phyloP scores from a whole-genome alignment of 1,140 invertebrate genomes.

The Druon quercuslanigerum region DNA sequence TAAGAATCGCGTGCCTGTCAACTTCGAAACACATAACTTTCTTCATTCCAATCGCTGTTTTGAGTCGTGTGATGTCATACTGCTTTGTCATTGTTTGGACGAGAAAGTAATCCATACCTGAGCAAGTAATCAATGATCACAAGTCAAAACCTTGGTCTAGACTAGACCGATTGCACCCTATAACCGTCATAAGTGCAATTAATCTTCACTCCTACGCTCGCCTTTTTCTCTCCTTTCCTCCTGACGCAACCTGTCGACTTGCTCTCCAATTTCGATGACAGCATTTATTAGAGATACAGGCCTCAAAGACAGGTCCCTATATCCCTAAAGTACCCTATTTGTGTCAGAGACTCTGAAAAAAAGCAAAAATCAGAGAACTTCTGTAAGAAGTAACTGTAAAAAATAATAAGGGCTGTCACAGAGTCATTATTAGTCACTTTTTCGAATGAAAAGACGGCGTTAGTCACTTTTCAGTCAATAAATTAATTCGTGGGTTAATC shows the following conservation, averaged over 20 bases:
- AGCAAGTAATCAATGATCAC: conserved; percentile 38
- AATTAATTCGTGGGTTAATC: too few relatives aligned
- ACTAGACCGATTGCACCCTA: conserved; percentile 48
- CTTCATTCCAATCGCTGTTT: neutral
- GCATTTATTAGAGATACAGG: neutral
- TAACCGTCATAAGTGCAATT: conserved; percentile 53
- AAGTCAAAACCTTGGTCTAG: conserved; percentile 47
- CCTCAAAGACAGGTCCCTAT: too few relatives aligned
- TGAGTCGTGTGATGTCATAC: conserved; percentile 23
- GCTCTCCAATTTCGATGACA: conserved; percentile 10
- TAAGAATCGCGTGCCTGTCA: conserved; percentile 11
- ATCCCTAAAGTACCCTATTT: too few relatives aligned
- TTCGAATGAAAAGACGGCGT: too few relatives aligned
- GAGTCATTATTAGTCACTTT: too few relatives aligned
- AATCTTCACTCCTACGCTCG: conserved; percentile 60
- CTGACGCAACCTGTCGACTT: conserved; percentile 44
- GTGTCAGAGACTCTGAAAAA: too few relatives aligned
- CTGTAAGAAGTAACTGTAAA: too few relatives aligned
- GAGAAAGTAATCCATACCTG: conserved; percentile 31
- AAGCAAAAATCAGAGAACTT: too few relatives aligned
- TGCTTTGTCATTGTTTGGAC: conserved; percentile 34
- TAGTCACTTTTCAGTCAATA: too few relatives aligned
- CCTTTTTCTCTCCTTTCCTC: conserved; percentile 57
- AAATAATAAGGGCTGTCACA: too few relatives aligned
- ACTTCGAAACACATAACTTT: conserved; percentile 30